Evolutionary conservation across 2,797 vertebrate genomes (phyloP).

Genomic region (Parotocinclus haroldoi): DNA sequence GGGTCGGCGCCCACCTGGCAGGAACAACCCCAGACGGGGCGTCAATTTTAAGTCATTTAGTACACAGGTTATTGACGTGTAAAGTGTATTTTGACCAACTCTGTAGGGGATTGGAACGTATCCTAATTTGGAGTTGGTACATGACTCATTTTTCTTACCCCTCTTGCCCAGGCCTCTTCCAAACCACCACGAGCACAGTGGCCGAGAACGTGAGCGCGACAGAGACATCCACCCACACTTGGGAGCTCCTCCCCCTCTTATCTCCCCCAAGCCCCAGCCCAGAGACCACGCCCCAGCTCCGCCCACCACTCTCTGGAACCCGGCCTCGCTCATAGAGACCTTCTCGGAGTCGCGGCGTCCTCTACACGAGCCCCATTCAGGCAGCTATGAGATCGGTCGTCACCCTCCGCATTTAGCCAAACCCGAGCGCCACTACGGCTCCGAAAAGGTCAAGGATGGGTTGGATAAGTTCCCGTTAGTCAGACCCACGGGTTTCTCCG

Average conservation of each 20-base stretch:
- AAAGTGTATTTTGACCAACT: no score
- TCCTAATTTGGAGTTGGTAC: no score
- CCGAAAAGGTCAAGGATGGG: constrained; percentile 77
- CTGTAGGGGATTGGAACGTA: no score
- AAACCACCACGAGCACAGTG: constrained; percentile 76
- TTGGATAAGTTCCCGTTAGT: constrained; percentile 77
- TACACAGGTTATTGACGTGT: no score
- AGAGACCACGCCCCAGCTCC: constrained; percentile 72
- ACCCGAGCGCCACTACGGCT: constrained; percentile 70
- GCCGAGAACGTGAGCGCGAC: constrained; percentile 70
- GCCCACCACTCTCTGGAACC: constrained; percentile 91
- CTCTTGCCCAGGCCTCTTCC: constrained; percentile 69
- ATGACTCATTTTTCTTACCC: no score
- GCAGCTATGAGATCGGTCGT: constrained; percentile 78
- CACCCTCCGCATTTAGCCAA: constrained; percentile 68
- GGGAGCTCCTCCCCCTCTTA: constrained; percentile 90
- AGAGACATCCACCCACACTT: constrained; percentile 77
- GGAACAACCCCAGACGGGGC: no score
- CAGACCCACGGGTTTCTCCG: constrained; percentile 63
- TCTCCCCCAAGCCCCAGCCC: constrained; percentile 90
- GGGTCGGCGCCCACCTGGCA: no score
- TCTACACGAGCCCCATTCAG: constrained; percentile 71
- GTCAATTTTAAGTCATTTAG: no score
- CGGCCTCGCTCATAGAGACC: constrained; percentile 85
- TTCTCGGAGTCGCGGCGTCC: constrained; percentile 75